These are phyloP conservation scores for Callyntrura guangdongensis DNA, from an alignment of 2,888 invertebrate species.

Conservation along the genomic window DNA sequence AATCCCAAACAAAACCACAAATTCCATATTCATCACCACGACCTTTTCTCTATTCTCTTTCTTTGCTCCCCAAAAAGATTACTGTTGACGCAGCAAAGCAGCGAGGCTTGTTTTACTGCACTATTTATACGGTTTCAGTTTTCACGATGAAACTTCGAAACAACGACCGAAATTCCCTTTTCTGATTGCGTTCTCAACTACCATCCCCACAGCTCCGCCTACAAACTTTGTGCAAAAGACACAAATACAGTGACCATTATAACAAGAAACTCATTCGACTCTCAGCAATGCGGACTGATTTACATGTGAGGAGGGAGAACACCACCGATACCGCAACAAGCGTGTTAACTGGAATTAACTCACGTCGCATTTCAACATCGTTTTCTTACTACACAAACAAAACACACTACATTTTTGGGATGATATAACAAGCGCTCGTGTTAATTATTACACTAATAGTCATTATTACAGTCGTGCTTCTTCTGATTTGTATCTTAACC, in stretches of 20 bases:
- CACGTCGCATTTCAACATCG: constrained; percentile 31
- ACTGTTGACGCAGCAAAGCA: constrained; percentile 45
- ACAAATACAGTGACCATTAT: background rate
- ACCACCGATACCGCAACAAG: background rate
- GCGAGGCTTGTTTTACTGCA: background rate
- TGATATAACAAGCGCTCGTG: background rate
- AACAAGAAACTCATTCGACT: background rate
- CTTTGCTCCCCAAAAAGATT: constrained; percentile 27
- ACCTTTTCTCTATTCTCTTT: constrained; percentile 48
- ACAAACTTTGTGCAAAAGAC: constrained; percentile 2
- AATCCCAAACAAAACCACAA: constrained; percentile 73
- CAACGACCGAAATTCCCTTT: constrained; percentile 8
- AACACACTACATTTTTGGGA: background rate
- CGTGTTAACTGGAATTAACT: constrained; percentile 63
- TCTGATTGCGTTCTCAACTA: background rate
- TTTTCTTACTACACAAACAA: background rate
- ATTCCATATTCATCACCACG: constrained; percentile 78
- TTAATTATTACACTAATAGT: constrained; percentile 39
- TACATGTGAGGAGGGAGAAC: background rate
- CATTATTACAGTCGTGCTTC: background rate
- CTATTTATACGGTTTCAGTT: constrained; percentile 1
- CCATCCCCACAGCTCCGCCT: constrained; percentile 13
- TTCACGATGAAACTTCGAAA: constrained; percentile 40
- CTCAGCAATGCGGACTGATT: constrained; percentile 17
- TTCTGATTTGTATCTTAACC: constrained; percentile 33